phyloP scores from a whole-genome alignment of 2,113 vertebrate genomes.

The Nothocercus nigrocapillus region DNA sequence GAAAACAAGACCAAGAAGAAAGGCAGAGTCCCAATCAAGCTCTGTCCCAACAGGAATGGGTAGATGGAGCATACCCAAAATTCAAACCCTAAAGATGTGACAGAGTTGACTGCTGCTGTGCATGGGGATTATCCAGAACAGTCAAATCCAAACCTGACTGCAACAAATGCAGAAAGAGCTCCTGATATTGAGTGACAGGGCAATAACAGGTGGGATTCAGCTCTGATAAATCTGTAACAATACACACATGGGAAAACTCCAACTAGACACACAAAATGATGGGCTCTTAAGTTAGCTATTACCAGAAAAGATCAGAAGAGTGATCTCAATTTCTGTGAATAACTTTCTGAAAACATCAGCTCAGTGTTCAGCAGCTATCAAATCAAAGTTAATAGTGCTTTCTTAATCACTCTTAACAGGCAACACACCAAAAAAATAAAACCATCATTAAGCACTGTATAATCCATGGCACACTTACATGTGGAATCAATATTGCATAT shows the following conservation, averaged over 20 bases:
- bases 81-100: background rate
- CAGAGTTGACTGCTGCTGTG: background rate
- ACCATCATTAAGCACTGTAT: background rate
- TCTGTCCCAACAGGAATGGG: background rate
- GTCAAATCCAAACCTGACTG: background rate
- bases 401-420: background rate
- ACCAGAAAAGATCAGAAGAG: background rate
- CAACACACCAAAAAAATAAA: too few relatives aligned
- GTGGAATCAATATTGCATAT: background rate
- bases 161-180: background rate
- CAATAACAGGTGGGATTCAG: background rate
- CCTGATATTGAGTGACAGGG: background rate
- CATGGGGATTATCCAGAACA: background rate
- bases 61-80: background rate
- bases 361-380: background rate
- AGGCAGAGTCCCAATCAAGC: background rate
- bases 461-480: background rate
- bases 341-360: background rate
- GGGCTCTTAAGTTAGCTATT: background rate
- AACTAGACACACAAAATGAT: background rate
- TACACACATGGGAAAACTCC: background rate
- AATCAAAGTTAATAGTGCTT: background rate
- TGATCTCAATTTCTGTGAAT: background rate
- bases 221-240: background rate
- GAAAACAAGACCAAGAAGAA: background rate